phyloP scores from a whole-genome alignment of 2,797 vertebrate genomes.

The Thamnophis elegans region DNA sequence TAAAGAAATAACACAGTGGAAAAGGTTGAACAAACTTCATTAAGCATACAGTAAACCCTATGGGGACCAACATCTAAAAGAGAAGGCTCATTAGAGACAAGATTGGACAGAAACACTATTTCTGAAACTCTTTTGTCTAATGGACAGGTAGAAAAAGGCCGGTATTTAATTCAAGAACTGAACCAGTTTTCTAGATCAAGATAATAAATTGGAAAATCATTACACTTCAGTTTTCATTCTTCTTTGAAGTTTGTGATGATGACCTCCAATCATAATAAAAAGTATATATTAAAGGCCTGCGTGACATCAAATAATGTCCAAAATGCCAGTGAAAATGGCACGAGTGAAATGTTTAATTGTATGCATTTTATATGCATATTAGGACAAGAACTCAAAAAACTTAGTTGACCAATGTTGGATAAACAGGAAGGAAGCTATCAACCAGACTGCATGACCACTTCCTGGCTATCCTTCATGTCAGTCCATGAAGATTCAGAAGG shows the following conservation, averaged over 20 bases:
- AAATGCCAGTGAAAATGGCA: not conserved
- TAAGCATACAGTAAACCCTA: not conserved
- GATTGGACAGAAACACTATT: not conserved
- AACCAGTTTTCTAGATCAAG: not conserved
- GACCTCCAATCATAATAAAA: not conserved
- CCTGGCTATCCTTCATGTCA: no score
- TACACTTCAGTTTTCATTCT: not conserved
- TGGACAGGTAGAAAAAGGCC: not conserved
- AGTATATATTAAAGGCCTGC: not conserved
- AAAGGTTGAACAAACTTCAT: conserved; percentile 20
- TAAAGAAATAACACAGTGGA: not conserved
- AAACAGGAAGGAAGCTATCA: no score
- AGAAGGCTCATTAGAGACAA: not conserved
- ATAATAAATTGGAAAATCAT: not conserved
- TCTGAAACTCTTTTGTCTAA: not conserved
- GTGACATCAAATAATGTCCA: not conserved
- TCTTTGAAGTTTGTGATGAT: not conserved
- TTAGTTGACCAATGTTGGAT: no score
- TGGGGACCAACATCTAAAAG: not conserved
- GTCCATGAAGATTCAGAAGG: no score
- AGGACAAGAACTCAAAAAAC: not conserved
- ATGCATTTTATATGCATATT: not conserved
- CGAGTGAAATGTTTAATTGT: not conserved
- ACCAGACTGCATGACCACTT: no score
- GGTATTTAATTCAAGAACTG: not conserved